Percentiles rank a stretch among this genome's conserved stretches.
Conservation (phyloP, 2,113 vertebrate genomes). For the Perognathus longimembris region DNA sequence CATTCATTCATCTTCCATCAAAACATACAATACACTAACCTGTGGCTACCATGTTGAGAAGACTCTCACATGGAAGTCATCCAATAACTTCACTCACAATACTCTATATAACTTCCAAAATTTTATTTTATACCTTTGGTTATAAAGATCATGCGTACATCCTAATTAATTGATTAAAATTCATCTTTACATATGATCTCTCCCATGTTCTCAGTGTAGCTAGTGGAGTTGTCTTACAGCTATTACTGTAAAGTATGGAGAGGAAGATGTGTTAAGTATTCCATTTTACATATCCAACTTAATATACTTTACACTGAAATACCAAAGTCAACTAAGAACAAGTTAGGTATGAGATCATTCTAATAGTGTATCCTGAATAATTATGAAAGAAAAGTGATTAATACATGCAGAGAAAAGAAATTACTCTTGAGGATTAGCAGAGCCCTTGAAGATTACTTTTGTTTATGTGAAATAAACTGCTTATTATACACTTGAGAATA, state of each 20-base stretch:
- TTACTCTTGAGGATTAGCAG: background rate
- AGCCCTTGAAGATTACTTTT: background rate
- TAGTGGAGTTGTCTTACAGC: background rate
- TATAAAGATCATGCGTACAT: background rate
- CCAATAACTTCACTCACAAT: background rate
- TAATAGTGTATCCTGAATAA: background rate
- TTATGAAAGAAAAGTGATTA: background rate
- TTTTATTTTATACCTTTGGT: background rate
- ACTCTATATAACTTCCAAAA: background rate
- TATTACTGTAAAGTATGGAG: background rate
- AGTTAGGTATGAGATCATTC: constrained; percentile 2
- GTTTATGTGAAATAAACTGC: background rate
- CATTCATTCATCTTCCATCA: background rate
- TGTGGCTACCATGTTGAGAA: background rate
- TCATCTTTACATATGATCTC: background rate
- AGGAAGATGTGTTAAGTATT: background rate
- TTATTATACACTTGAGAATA: background rate
- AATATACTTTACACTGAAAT: background rate
- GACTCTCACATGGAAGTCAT: background rate
- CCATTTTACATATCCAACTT: background rate
- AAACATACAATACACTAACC: background rate
- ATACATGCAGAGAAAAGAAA: background rate
- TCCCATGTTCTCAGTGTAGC: background rate
- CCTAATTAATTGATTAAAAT: background rate
- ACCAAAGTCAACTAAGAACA: background rate